Evolutionary conservation across 1,140 invertebrate genomes (phyloP), one percentile per base, ranked within the genome.

Genomic region (Marisa cornuarietis): DNA sequence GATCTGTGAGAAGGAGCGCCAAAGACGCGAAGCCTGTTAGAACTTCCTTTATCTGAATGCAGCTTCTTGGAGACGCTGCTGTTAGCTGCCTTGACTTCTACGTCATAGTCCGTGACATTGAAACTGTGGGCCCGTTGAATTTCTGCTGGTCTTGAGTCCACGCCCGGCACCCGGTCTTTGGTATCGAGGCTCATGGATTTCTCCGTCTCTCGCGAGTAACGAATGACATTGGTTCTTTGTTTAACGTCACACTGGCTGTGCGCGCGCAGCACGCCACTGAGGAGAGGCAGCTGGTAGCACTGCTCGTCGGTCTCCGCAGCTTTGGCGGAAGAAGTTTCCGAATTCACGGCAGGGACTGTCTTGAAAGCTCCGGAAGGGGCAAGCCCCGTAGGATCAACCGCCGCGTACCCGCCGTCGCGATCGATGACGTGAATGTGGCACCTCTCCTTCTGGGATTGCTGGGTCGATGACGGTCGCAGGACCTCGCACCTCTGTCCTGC

Each of bases 101-200:
- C 22, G 22, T 51, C 22, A 42, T 31, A 20, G 20, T 76, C 24
- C 6, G 76, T 18, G 11, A 52, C 42, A 51, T 77, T 77, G 51
- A 77, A 77, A 63, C 63, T 54, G 51, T 77, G 76, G 18, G 76
- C 76, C 3, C 76, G 76, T n/a, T 77, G 76, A 65, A 77, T 68
- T 42, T 77, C 76, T 6, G 62, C 5, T n/a, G 42, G 31, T 49
- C 52, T 77, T 3, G 51, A 0, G 4, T 77, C 76, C 65, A 77
- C 42, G 14, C 58, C 52, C 6, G 76, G 68, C 22, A 24, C 31
- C 51, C 54, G 66, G 49, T 77, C 76, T 24, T 77, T 77, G 42
- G 76, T 65, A 49, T 77, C 76, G 62, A 77, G 51, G 51, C 76
- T 77, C 63, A 68, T 11, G 10, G 76, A 68, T 69, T 54, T 69